A percentile compares a stretch with the other conserved stretches of the same genome.
phyloP scores from a whole-genome alignment of 1,140 invertebrate species.

The Galleria mellonella region DNA sequence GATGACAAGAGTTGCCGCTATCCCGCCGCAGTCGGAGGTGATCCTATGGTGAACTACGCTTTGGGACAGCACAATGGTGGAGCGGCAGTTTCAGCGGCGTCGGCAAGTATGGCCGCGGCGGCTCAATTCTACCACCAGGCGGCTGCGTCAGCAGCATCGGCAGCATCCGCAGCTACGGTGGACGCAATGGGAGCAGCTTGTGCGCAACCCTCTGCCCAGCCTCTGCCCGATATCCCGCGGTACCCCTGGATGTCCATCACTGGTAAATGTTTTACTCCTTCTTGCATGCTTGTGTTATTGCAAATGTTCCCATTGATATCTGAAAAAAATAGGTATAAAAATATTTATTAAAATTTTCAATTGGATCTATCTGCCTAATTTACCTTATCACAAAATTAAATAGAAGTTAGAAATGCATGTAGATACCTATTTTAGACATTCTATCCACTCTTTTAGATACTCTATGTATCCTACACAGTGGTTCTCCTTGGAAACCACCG shows the following conservation, averaged over 20 bases:
- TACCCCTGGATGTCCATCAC: conserved; percentile 99
- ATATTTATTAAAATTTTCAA: no score
- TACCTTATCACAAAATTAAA: no score
- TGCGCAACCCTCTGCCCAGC: conserved; percentile 79
- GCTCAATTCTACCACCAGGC: conserved; percentile 93
- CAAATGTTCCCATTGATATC: not conserved
- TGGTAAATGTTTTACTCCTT: conserved; percentile 81
- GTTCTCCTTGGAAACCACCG: no score
- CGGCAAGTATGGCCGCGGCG: conserved; percentile 85
- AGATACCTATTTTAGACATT: no score
- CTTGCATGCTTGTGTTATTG: conserved; percentile 29
- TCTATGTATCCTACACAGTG: no score
- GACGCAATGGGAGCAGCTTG: conserved; percentile 72
- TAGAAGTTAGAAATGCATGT: no score
- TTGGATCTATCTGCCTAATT: no score
- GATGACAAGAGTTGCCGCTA: conserved; percentile 88
- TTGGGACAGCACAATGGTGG: conserved; percentile 85
- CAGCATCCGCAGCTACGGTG: conserved; percentile 73
- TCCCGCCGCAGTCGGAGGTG: conserved; percentile 78
- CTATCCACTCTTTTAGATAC: no score
- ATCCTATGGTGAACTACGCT: conserved; percentile 88
- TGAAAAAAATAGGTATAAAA: no score
- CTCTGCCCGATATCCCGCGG: conserved; percentile 89
- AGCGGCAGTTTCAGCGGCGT: conserved; percentile 80
- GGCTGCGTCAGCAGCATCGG: conserved; percentile 76